A percentile compares a stretch with the other conserved stretches of the same genome.
Evolutionary conservation across 2,113 vertebrate species (phyloP).

Genomic region (Pelobates fuscus): DNA sequence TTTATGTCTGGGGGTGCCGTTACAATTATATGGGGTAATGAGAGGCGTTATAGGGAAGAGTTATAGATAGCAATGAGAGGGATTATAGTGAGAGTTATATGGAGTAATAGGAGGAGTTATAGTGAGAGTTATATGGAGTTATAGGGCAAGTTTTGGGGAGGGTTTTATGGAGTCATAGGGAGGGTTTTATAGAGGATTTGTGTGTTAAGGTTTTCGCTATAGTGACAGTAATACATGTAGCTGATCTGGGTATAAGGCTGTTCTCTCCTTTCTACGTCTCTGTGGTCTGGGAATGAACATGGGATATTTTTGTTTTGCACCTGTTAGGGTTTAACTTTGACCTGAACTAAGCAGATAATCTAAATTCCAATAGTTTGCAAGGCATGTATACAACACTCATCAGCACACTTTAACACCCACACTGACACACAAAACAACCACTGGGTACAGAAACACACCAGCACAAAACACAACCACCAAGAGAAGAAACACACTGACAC

Average conservation of each 20-base stretch:
- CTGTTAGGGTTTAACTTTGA: conserved; percentile 52
- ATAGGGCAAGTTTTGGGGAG: not conserved
- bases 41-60: not conserved
- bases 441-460: not conserved
- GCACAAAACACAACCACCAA: too few species aligned
- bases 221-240: not conserved
- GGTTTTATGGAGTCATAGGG: too few species aligned
- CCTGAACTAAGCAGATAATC: conserved; percentile 53
- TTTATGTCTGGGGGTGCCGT: too few species aligned
- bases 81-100: not conserved
- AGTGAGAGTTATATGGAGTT: not conserved
- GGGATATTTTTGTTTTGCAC: conserved; percentile 52
- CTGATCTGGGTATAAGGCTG: not conserved
- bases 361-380: conserved; percentile 4
- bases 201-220: not conserved
- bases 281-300: not conserved
- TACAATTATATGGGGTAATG: not conserved
- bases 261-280: not conserved
- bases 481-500: too few species aligned
- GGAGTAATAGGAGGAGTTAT: not conserved
- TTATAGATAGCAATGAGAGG: conserved; percentile 1
- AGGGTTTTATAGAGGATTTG: too few species aligned
- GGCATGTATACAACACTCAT: not conserved
- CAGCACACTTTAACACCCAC: not conserved
- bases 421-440: not conserved